Evolutionary conservation across 2,797 vertebrate genomes (phyloP), one percentile per base, ranked within the genome.

Genomic region (Onychomys leucogaster): DNA sequence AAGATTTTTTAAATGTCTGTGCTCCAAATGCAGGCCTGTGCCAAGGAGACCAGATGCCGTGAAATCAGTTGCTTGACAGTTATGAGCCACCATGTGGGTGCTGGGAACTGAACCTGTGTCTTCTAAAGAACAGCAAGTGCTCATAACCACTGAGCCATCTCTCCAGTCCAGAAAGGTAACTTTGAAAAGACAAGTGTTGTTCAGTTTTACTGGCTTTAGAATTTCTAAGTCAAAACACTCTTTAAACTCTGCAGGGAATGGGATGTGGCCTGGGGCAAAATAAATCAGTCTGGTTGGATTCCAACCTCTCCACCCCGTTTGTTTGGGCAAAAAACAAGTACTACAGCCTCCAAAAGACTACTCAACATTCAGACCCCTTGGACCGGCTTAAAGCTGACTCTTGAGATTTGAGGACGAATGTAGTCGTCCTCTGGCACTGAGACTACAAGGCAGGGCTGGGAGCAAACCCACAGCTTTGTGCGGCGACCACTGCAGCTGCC

Each of bases 261-360:
- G n/a, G 41, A 83, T 52, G 34, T 67, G 23, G 43, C 82, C 34
- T 84, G 17, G 69, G 65, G 82, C 34, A 73, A 78, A 92, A 86
- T 59, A 81, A 92, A 85, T 77, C 8, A 55, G 55, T 9, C n/a
- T 75, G 37, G 52, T 19, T 69, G 69, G 37, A 76, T 25, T 41
- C n/a, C 32, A 27, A 10, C 23, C 71, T n/a, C 12, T 55, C 63
- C 8, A 4, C 29, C 23, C 46, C 89, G 57, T 32, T 82, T 81
- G n/a, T 90, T 78, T 78, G 17, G 16, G 11, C 52, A 90, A 95
- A 83, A 94, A 76, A 21, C 63, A 77, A 73, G 37, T 63, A 86
- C 37, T 73, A 21, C 61, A 83, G 67, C 27, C 59, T 91, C 57
- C 13, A 9, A 46, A 94, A 95, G 75, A 67, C 19, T 41, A 65